phyloP scores from a whole-genome alignment of 2,113 vertebrate genomes.

The Pachypanchax playfairii region DNA sequence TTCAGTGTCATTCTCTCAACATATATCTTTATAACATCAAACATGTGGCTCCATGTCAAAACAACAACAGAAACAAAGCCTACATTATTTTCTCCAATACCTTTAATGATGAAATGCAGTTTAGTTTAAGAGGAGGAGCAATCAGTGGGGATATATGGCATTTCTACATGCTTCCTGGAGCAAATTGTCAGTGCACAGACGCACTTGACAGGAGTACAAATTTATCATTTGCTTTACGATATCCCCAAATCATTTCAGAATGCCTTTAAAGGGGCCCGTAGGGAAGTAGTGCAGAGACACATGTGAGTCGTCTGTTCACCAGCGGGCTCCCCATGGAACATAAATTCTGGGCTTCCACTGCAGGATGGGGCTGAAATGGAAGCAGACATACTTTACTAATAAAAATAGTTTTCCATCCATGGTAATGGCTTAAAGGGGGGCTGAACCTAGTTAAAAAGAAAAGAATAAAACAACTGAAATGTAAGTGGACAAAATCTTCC shows the following conservation, averaged over 20 bases:
- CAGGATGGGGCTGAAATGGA: constrained; percentile 49
- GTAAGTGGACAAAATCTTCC: no score
- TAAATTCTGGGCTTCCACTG: constrained; percentile 70
- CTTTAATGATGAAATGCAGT: constrained; percentile 77
- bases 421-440: constrained; percentile 43
- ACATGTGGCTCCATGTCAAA: constrained; percentile 68
- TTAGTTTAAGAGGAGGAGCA: constrained; percentile 60
- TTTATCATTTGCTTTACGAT: constrained; percentile 81
- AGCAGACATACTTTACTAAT: constrained; percentile 71
- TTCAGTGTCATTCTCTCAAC: constrained; percentile 72
- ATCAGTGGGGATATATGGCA: constrained; percentile 76
- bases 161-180: constrained; percentile 74
- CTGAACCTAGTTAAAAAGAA: constrained; percentile 24
- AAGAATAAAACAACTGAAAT: no score
- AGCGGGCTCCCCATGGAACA: constrained; percentile 53
- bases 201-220: constrained; percentile 76
- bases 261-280: constrained; percentile 66
- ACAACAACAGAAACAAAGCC: constrained; percentile 71
- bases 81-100: constrained; percentile 71
- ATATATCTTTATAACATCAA: constrained; percentile 78
- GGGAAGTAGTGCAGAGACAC: constrained; percentile 64
- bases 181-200: constrained; percentile 61
- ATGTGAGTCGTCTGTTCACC: constrained; percentile 74
- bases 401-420: constrained; percentile 67
- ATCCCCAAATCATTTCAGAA: constrained; percentile 78